These are phyloP conservation scores for Leistus spinibarbis DNA, from an alignment of 2,888 invertebrate species.

Conservation along the genomic window DNA sequence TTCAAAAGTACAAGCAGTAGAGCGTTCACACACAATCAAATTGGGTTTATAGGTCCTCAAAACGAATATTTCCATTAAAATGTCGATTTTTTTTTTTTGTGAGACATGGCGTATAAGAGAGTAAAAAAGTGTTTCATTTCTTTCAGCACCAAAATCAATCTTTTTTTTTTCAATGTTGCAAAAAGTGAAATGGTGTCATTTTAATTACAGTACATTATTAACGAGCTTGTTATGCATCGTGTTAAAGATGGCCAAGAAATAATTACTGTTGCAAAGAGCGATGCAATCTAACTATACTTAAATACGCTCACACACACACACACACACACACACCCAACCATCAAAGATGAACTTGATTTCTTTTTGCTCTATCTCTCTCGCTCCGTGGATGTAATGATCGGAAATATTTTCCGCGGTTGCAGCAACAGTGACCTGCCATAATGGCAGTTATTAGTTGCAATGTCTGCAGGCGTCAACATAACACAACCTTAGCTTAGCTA, in stretches of 20 bases:
- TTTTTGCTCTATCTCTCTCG: not conserved
- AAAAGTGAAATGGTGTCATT: not conserved
- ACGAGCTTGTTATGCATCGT: not conserved
- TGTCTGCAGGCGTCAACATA: slow-evolving; percentile 19
- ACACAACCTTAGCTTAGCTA: not conserved
- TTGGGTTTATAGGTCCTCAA: too few relatives aligned
- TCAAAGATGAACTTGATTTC: not conserved
- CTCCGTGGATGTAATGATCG: slow-evolving; percentile 20
- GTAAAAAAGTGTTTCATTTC: too few relatives aligned
- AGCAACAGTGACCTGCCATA: slow-evolving; percentile 31
- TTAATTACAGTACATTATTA: not conserved
- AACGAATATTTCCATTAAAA: too few relatives aligned
- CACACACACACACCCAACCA: not conserved
- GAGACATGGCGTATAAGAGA: too few relatives aligned
- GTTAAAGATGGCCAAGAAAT: not conserved
- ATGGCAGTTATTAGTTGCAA: slow-evolving; percentile 39
- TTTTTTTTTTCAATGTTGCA: not conserved
- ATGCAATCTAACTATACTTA: not conserved
- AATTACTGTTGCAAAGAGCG: not conserved
- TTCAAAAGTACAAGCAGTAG: too few relatives aligned
- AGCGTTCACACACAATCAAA: too few relatives aligned
- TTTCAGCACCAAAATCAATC: not conserved
- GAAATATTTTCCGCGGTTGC: slow-evolving; percentile 35
- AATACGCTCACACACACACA: not conserved
- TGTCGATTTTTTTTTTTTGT: too few relatives aligned